Base-by-base conservation (phyloP, 2,888 invertebrate genomes). In the Eudemis profundana region DNA sequence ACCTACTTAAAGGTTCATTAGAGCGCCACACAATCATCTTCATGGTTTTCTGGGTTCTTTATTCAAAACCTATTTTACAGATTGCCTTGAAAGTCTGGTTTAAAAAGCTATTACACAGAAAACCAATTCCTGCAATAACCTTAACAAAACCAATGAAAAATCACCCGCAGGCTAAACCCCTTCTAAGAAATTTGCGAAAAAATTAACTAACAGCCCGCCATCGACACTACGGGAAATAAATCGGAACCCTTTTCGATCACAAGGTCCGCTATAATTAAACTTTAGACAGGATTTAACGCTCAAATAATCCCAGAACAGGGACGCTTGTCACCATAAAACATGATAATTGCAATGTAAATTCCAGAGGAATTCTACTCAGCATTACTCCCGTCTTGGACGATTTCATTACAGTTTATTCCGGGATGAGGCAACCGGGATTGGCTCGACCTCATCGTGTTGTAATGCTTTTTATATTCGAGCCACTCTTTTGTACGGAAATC, bases 271-370 rank as follows among this genome's bases (percentile, higher is more conserved):
- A 68, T 69, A 70, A 70, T 72, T 70, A 69, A 70, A 72, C 68
- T 71, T 71, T 69, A 54, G 64, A 14, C 60, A 69, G 68, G 70
- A 72, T 72, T 72, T 69, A 71, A 70, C 66, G 65, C 68, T 59
- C 62, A 56, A 71, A 70, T 70, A 69, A 70, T 67, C 69, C 68
- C 53, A 59, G 65, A 67, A 68, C 47, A 66, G 46, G 57, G 59
- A 51, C 62, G 63, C 63, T 53, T 67, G 67, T 67, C 67, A 60
- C 67, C 66, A 63, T 69, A 69, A 69, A 69, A 66, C 69, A 70
- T 65, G 66, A 66, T 69, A 66, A 70, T 70, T 70, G 69, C 66
- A 68, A 66, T 70, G 69, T 46, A 66, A 68, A 68, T 62, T 64
- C 56, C 66, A 57, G 59, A 47, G 49, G 66, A 66, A 68, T 68